Percentiles rank a stretch among this genome's conserved stretches.
Evolutionary conservation across 1,140 invertebrate genomes (phyloP).

Genomic region (Hycleus phaleratus): DNA sequence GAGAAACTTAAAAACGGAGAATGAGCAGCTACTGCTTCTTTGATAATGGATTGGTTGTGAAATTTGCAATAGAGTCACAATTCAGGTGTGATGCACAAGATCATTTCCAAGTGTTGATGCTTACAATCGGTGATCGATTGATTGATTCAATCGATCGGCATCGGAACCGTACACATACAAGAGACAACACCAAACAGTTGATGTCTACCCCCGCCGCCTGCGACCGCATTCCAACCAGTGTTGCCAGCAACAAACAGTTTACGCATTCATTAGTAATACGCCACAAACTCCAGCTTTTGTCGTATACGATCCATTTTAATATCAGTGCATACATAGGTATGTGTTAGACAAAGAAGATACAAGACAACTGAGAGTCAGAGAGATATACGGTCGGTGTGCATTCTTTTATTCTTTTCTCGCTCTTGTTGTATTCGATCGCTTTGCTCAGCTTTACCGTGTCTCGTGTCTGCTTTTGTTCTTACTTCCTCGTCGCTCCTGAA

Average conservation of each 20-base stretch:
- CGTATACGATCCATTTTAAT: background rate
- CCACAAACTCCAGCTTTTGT: slow-evolving; percentile 22
- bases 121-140: background rate
- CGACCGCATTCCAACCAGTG: slow-evolving; percentile 38
- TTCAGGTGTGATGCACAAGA: background rate
- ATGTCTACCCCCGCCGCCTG: slow-evolving; percentile 33
- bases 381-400: background rate
- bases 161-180: slow-evolving; percentile 24
- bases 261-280: slow-evolving; percentile 40
- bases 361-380: too few relatives aligned
- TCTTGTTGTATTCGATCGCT: slow-evolving; percentile 20
- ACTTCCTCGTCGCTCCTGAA: slow-evolving; percentile 28
- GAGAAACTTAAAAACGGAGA: too few relatives aligned
- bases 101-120: background rate
- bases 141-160: slow-evolving; percentile 17
- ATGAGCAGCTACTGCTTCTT: background rate
- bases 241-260: slow-evolving; percentile 39
- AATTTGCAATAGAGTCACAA: background rate
- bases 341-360: too few relatives aligned
- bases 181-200: slow-evolving; percentile 25
- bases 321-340: too few relatives aligned
- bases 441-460: slow-evolving; percentile 23
- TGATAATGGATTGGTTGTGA: background rate
- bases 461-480: slow-evolving; percentile 34
- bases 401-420: slow-evolving; percentile 20